Conservation (phyloP, 1,140 invertebrate genomes). For the Geopemphigus sp. region DNA sequence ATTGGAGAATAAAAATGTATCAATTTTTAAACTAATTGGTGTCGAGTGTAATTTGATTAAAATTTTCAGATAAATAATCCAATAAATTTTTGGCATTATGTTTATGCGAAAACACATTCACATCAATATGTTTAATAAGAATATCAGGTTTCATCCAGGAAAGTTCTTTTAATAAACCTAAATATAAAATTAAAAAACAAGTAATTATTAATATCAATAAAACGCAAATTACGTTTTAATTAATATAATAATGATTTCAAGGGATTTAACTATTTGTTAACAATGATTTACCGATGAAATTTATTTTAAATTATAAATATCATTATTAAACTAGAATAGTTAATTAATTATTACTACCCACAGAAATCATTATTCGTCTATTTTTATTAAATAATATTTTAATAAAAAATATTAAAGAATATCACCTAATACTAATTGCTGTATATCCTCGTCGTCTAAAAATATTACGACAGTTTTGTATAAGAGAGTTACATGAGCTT, state of each 20-base stretch:
- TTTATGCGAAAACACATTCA: constrained; percentile 41
- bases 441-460: constrained; percentile 40
- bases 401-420: not conserved
- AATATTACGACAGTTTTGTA: constrained; percentile 32
- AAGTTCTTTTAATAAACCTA: constrained; percentile 33
- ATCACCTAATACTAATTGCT: constrained; percentile 33
- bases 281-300: too few relatives aligned
- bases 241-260: too few relatives aligned
- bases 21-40: not conserved
- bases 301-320: too few relatives aligned
- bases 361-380: too few relatives aligned
- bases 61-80: constrained; percentile 14
- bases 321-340: too few relatives aligned
- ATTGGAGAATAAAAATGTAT: not conserved
- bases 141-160: constrained; percentile 43
- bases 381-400: too few relatives aligned
- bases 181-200: not conserved
- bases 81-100: constrained; percentile 40
- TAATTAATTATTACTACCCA: too few relatives aligned
- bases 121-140: constrained; percentile 39
- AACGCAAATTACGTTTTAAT: too few relatives aligned
- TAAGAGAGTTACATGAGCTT: constrained; percentile 3
- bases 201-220: not conserved
- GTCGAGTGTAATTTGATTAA: not conserved
- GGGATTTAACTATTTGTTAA: too few relatives aligned